phyloP scores from a whole-genome alignment of 1,140 invertebrate species.

The Bilobella aurantiaca region DNA sequence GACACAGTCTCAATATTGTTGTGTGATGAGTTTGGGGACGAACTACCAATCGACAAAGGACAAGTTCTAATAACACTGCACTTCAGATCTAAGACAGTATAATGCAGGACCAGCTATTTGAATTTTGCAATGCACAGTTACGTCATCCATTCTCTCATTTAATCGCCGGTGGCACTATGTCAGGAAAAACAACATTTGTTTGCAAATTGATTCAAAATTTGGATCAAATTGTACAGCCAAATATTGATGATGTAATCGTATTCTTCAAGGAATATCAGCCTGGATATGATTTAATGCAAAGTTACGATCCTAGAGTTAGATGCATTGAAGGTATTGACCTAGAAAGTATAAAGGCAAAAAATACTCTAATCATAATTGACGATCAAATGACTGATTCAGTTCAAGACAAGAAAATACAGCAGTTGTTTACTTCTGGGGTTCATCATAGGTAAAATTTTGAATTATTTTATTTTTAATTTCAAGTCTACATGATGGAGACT shows the following conservation, averaged over 20 bases:
- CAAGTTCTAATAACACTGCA: constrained; percentile 6
- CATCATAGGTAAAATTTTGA: constrained; percentile 11
- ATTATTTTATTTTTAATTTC: background rate
- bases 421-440: constrained; percentile 16
- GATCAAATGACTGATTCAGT: background rate
- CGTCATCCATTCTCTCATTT: background rate
- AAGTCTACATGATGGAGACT: background rate
- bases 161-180: background rate
- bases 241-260: background rate
- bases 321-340: background rate
- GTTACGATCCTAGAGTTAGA: background rate
- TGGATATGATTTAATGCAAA: background rate
- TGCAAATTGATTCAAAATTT: background rate
- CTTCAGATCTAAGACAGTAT: background rate
- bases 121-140: background rate
- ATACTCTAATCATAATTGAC: background rate
- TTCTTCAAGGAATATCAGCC: background rate
- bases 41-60: constrained; percentile 11
- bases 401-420: constrained; percentile 14
- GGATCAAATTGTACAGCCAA: background rate
- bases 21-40: constrained; percentile 13
- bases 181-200: constrained; percentile 3
- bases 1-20: constrained; percentile 8
- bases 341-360: background rate
- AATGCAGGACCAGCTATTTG: background rate